Evolutionary conservation across 2,797 vertebrate genomes (phyloP).

Genomic region (Poecilia wingei): DNA sequence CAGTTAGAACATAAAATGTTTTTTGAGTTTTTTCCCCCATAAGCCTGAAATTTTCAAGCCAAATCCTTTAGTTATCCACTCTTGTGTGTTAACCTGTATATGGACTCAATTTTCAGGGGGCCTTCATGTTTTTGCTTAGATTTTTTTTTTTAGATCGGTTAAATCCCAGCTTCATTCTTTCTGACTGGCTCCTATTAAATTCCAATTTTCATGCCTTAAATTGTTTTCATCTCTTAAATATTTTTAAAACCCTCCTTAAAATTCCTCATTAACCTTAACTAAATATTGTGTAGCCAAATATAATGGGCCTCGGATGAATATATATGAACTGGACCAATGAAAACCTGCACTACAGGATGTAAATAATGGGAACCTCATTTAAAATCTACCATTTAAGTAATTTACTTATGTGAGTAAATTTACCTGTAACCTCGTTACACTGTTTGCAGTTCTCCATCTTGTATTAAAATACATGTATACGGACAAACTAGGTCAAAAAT

Average conservation of each 20-base stretch:
- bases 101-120: slow-evolving; percentile 8
- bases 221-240: slow-evolving; percentile 1
- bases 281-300: slow-evolving; percentile 35
- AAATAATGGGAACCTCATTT: slow-evolving; percentile 27
- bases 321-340: slow-evolving; percentile 26
- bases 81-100: slow-evolving; percentile 2
- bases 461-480: background rate
- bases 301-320: slow-evolving; percentile 1
- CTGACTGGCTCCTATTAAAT: slow-evolving; percentile 9
- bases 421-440: background rate
- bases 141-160: background rate
- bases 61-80: slow-evolving; percentile 6
- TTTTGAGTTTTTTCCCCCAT: background rate
- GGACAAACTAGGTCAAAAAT: background rate
- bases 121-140: background rate
- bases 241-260: slow-evolving; percentile 1
- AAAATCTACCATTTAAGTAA: slow-evolving; percentile 6
- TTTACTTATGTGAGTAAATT: slow-evolving; percentile 17
- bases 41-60: background rate
- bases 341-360: slow-evolving; percentile 24
- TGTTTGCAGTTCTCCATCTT: slow-evolving; percentile 10
- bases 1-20: background rate
- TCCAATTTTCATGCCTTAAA: slow-evolving; percentile 13
- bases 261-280: background rate
- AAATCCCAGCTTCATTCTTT: background rate